Evolutionary conservation across 2,797 vertebrate genomes (phyloP).

Genomic region (Anguilla megastoma): DNA sequence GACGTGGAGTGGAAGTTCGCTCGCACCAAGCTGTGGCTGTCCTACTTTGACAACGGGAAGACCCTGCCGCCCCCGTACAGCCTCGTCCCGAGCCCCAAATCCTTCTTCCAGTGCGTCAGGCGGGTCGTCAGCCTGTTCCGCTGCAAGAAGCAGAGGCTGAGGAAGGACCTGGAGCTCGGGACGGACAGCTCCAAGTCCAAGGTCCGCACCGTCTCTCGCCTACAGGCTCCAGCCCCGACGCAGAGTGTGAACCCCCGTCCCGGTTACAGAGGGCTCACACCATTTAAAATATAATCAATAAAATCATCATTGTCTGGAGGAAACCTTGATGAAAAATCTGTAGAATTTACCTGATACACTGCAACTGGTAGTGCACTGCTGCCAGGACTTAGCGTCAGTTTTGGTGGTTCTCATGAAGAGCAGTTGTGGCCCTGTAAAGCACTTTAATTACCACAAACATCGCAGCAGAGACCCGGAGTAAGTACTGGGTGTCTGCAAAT

Average conservation of each 20-base stretch:
- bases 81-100: slow-evolving; percentile 84
- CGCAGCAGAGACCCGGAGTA: not conserved
- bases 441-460: not conserved
- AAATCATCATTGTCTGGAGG: not conserved
- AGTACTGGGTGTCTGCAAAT: not conserved
- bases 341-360: not conserved
- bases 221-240: not conserved
- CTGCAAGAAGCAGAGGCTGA: slow-evolving; percentile 72
- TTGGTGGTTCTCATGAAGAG: not conserved
- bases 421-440: not conserved
- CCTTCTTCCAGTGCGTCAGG: slow-evolving; percentile 74
- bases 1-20: slow-evolving; percentile 91
- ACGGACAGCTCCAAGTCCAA: slow-evolving; percentile 83
- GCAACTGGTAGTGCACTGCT: not conserved
- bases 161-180: slow-evolving; percentile 81
- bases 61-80: slow-evolving; percentile 86
- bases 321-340: not conserved
- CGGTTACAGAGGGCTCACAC: not conserved
- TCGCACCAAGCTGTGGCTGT: slow-evolving; percentile 86
- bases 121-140: slow-evolving; percentile 73
- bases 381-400: not conserved
- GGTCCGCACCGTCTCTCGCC: slow-evolving; percentile 58
- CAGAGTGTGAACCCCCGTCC: not conserved
- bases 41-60: slow-evolving; percentile 86
- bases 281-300: not conserved